phyloP scores from a whole-genome alignment of 2,888 invertebrate genomes.

The Euproctis similis region DNA sequence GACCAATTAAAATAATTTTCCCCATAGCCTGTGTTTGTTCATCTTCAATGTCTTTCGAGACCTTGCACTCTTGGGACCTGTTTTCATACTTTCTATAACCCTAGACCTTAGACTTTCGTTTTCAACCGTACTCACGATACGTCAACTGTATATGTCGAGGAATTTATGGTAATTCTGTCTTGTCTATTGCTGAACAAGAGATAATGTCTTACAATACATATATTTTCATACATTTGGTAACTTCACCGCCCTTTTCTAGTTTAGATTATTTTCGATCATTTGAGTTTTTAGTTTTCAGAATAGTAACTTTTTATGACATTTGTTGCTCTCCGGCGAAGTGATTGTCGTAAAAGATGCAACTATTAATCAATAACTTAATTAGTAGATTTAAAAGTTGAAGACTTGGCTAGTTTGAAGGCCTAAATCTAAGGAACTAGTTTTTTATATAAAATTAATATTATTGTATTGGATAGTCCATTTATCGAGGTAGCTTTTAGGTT shows the following conservation, averaged over 20 bases:
- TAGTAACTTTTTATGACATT: too few relatives aligned
- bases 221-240: too few relatives aligned
- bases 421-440: background rate
- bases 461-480: background rate
- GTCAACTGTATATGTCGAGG: constrained; percentile 1
- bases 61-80: constrained; percentile 21
- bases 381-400: background rate
- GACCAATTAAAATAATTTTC: constrained; percentile 1
- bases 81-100: constrained; percentile 12
- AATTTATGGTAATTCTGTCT: constrained; percentile 4
- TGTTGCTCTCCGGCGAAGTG: too few relatives aligned
- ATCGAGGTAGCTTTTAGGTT: background rate
- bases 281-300: too few relatives aligned
- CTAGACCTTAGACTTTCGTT: constrained; percentile 22
- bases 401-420: background rate
- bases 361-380: too few relatives aligned
- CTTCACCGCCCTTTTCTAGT: too few relatives aligned
- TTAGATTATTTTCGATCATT: too few relatives aligned
- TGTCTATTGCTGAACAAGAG: background rate
- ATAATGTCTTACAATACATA: too few relatives aligned
- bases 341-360: too few relatives aligned
- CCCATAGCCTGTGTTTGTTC: background rate
- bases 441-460: background rate
- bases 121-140: constrained; percentile 15
- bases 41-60: constrained; percentile 7